Evolutionary conservation across 2,888 invertebrate species (phyloP).

Genomic region (Hyppa rectilinea): DNA sequence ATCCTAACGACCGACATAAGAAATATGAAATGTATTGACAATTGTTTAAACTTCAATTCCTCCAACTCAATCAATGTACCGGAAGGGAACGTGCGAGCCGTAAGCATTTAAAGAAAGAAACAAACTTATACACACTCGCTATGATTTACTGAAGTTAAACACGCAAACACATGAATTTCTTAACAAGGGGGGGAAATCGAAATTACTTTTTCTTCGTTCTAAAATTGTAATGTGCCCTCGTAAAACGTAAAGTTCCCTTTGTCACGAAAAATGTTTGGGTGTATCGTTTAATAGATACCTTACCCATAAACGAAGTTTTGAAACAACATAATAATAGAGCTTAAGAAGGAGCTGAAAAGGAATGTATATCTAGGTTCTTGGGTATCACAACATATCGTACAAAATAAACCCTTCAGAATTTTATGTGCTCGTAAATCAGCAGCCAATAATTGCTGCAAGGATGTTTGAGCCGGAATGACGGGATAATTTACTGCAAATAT

Average conservation of each 20-base stretch:
- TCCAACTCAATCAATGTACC: conserved; percentile 51
- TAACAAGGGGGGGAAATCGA: conserved; percentile 51
- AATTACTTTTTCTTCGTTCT: conserved; percentile 52
- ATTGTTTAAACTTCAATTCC: conserved; percentile 60
- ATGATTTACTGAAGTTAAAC: conserved; percentile 59
- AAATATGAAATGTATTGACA: conserved; percentile 58
- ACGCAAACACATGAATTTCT: conserved; percentile 57
- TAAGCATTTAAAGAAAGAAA: conserved; percentile 51
- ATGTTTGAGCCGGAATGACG: conserved; percentile 9
- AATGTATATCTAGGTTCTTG: conserved; percentile 9
- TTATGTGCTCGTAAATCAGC: conserved; percentile 40
- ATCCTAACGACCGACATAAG: conserved; percentile 48
- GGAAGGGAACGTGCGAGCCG: conserved; percentile 50
- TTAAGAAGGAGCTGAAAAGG: conserved; percentile 1
- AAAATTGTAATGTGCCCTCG: conserved; percentile 51
- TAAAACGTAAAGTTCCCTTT: conserved; percentile 63
- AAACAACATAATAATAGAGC: conserved; percentile 27
- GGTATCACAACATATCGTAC: conserved; percentile 12
- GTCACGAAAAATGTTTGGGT: conserved; percentile 59
- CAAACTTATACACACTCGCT: conserved; percentile 43
- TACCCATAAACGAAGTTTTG: conserved; percentile 40
- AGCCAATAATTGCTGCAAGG: conserved; percentile 31
- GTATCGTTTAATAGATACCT: conserved; percentile 27
- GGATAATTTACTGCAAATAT: conserved; percentile 37
- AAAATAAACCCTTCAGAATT: conserved; percentile 31